These are phyloP conservation scores for Papilio xuthus DNA, from an alignment of 1,140 invertebrate genomes.

Conservation along the genomic window DNA sequence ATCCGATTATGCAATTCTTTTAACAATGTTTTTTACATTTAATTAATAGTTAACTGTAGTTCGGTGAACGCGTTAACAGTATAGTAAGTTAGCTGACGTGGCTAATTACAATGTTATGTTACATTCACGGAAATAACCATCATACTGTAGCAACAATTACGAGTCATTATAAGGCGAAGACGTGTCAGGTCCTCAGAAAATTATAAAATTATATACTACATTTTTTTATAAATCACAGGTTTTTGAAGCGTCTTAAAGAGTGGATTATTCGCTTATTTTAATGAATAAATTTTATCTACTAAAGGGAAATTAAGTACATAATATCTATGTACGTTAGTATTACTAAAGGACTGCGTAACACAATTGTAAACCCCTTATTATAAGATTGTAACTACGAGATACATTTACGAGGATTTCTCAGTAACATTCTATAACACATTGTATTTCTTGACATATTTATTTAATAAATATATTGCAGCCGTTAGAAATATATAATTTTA, in stretches of 20 bases:
- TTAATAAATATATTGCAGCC: not conserved
- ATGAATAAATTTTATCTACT: not conserved
- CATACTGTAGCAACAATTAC: too few relatives aligned
- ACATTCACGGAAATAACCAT: too few relatives aligned
- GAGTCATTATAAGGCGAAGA: too few relatives aligned
- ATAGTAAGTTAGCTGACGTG: not conserved
- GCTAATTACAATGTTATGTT: too few relatives aligned
- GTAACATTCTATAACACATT: not conserved
- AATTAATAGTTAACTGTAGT: not conserved
- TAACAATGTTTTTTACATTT: not conserved
- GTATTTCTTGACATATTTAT: not conserved
- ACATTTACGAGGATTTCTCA: not conserved
- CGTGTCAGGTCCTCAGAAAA: too few relatives aligned
- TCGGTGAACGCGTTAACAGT: not conserved
- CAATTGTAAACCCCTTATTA: slow-evolving; percentile 1
- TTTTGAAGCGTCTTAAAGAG: too few relatives aligned
- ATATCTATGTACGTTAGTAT: not conserved
- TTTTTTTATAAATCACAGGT: too few relatives aligned
- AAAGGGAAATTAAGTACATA: not conserved
- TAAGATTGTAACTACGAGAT: not conserved
- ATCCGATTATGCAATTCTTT: not conserved
- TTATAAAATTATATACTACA: too few relatives aligned
- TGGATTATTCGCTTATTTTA: too few relatives aligned
- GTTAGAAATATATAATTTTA: not conserved
- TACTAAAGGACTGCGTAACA: not conserved